Evolutionary conservation across 1,140 invertebrate species (phyloP), one percentile per base, ranked within the genome.

Genomic region (Drosophila sp.): DNA sequence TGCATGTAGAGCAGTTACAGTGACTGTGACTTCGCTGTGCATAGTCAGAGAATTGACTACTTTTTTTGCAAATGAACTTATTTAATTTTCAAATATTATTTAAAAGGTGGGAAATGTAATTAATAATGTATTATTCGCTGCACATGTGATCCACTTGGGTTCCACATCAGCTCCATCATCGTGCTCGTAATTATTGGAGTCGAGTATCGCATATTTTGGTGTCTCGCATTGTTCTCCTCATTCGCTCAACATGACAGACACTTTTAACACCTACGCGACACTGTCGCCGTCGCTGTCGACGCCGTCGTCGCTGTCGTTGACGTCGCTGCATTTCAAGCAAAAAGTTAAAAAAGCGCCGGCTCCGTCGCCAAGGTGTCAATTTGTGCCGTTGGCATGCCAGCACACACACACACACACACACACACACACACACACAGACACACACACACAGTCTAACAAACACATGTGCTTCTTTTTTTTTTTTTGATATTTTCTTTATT

Each of bases 281-380:
- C 61, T n/a, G 40, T 51, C 69, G 73, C 75, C 45, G 73, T 65
- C 69, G 66, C 57, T 61, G 77, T 18, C 78, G 25, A 46, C 50
- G 51, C 54, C 67, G 64, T 66, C 46, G 70, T 59, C 65, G 65
- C 45, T 75, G 77, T 54, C 62, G 77, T 34, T 14, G 9, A 7
- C 32, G 4, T 48, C 45, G 46, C 64, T 78, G 79, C 71, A 74
- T 48, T 74, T 70, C 43, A 54, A 43, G 64, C 56, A 43, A 77
- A 72, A 73, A n/a, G 51, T 63, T 54, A 57, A 61, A 70, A 64
- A 67, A 67, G 46, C 64, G 36, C 66, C 29, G 65, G 70, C 62
- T n/a, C n/a, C 72, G 78, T 72, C 59, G 46, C 72, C 74, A 86
- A 87, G 78, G 82, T 86, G 82, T 87, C 82, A 86, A 86, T 86